Percentiles rank a stretch among this genome's conserved stretches.
Conservation (phyloP, 2,888 invertebrate species). For the Plagodis pulveraria region DNA sequence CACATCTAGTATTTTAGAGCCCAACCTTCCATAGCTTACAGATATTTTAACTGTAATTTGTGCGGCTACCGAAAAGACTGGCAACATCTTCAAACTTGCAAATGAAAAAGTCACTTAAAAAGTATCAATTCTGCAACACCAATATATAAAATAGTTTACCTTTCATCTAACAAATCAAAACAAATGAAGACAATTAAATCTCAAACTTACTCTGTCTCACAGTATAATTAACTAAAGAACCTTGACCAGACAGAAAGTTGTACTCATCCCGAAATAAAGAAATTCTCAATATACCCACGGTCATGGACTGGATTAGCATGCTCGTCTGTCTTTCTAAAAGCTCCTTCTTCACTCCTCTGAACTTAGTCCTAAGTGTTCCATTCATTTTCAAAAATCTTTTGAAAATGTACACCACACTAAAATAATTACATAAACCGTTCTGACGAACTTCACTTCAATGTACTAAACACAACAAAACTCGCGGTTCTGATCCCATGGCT, state of each 20-base stretch:
- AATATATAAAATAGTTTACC: neutral
- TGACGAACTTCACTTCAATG: conserved; percentile 27
- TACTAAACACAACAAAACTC: conserved; percentile 15
- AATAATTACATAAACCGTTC: conserved; percentile 37
- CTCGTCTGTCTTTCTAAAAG: conserved; percentile 90
- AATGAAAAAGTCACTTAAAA: too few relatives aligned
- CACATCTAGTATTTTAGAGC: too few relatives aligned
- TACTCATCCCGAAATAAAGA: conserved; percentile 18
- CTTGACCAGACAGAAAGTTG: conserved; percentile 27
- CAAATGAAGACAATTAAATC: conserved; percentile 7
- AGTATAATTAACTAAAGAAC: conserved; percentile 26
- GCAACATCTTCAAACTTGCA: too few relatives aligned
- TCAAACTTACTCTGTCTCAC: conserved; percentile 12
- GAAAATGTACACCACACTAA: conserved; percentile 47
- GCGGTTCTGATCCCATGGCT: conserved; percentile 27
- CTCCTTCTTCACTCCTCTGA: conserved; percentile 92
- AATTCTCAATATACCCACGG: conserved; percentile 86
- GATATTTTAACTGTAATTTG: too few relatives aligned
- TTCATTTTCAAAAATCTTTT: conserved; percentile 63
- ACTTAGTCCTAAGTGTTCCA: conserved; percentile 87
- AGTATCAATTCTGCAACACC: too few relatives aligned
- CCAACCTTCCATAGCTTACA: too few relatives aligned
- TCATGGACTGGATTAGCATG: conserved; percentile 91
- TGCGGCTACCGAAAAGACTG: too few relatives aligned
- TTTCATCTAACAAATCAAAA: conserved; percentile 5